These are phyloP conservation scores for Drosophila teissieri DNA, from an alignment of 1,140 invertebrate genomes.

Conservation along the genomic window DNA sequence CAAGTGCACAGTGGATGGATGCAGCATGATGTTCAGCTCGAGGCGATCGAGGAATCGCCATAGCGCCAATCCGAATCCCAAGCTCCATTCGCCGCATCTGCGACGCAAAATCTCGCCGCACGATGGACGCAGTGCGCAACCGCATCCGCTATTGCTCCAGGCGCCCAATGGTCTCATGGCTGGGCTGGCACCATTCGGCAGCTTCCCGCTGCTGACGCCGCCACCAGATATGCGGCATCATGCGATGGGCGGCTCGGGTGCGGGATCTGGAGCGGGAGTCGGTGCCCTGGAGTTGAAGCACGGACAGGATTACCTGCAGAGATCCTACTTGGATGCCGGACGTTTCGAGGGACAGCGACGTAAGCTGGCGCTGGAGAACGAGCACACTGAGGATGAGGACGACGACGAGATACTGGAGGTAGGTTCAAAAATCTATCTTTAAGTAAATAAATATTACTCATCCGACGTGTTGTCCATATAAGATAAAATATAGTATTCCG, in stretches of 20 bases:
- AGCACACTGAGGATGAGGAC: constrained; percentile 43
- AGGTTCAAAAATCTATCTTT: not conserved
- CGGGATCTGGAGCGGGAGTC: constrained; percentile 86
- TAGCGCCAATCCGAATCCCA: constrained; percentile 99
- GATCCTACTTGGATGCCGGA: constrained; percentile 74
- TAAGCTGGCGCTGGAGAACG: constrained; percentile 22
- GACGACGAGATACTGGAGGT: constrained; percentile 52
- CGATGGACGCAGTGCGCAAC: constrained; percentile 94
- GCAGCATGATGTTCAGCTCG: constrained; percentile 99
- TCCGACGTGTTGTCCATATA: not conserved
- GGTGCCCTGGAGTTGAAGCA: constrained; percentile 86
- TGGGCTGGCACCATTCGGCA: constrained; percentile 89
- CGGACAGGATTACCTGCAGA: constrained; percentile 84
- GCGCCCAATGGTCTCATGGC: constrained; percentile 89
- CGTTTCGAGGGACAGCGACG: constrained; percentile 61
- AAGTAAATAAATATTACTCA: not conserved
- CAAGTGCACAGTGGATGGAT: constrained; percentile 99
- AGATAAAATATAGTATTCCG: too few relatives aligned
- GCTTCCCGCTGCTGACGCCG: constrained; percentile 90
- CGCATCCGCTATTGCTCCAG: constrained; percentile 91
- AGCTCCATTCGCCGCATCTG: constrained; percentile 97
- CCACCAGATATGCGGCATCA: constrained; percentile 90
- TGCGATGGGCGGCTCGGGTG: constrained; percentile 81
- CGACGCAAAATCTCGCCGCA: constrained; percentile 96
- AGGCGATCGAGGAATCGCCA: constrained; percentile 97